Evolutionary conservation across 2,113 vertebrate species (phyloP).

Genomic region (Protobothrops flavoviridis): DNA sequence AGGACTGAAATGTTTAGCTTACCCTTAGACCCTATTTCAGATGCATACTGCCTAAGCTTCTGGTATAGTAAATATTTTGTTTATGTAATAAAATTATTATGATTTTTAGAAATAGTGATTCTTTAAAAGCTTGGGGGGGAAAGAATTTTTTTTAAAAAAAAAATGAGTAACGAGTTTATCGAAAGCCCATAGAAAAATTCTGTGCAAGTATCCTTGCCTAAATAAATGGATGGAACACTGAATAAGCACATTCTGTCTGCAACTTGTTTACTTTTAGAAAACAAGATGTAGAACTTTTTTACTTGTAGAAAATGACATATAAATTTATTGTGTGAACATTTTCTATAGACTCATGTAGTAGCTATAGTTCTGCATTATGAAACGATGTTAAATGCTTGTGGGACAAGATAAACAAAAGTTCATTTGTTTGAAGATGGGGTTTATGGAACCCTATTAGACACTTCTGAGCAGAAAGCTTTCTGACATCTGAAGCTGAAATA

Average conservation of each 20-base stretch:
- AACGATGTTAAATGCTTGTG: not conserved
- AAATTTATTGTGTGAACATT: not conserved
- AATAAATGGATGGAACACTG: not conserved
- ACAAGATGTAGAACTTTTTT: not conserved
- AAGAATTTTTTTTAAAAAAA: too few relatives aligned
- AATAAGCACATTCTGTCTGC: not conserved
- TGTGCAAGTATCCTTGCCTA: not conserved
- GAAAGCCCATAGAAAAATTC: not conserved
- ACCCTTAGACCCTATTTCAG: constrained; percentile 61
- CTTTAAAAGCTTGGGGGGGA: not conserved
- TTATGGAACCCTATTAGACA: too few relatives aligned
- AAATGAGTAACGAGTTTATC: not conserved
- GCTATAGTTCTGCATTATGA: not conserved
- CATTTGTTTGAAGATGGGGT: not conserved
- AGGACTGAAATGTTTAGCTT: constrained; percentile 80
- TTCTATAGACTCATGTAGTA: not conserved
- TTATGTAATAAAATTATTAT: not conserved
- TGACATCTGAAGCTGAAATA: not conserved
- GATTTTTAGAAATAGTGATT: not conserved
- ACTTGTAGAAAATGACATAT: not conserved
- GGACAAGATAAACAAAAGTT: not conserved
- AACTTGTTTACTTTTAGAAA: not conserved
- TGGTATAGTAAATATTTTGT: constrained; percentile 75
- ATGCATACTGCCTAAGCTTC: constrained; percentile 81
- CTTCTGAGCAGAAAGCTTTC: not conserved